A percentile compares a stretch with the other conserved stretches of the same genome.
phyloP scores from a whole-genome alignment of 2,888 invertebrate species.

The Sthenelais limicola region DNA sequence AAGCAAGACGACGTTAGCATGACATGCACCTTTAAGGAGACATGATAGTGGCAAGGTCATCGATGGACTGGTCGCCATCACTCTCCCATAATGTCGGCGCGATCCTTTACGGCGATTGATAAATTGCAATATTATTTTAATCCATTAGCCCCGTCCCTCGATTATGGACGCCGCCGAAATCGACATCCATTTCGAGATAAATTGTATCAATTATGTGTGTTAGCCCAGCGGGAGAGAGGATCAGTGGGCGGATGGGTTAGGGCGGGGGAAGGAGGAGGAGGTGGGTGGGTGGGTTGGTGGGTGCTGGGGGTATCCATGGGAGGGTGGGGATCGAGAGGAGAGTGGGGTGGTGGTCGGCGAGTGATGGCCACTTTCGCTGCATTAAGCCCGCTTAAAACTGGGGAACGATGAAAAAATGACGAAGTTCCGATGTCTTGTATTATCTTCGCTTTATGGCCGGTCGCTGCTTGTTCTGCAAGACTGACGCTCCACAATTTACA shows the following conservation, averaged over 20 bases:
- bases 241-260: too few relatives aligned
- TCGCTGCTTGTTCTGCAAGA: conserved; percentile 1
- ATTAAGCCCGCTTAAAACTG: conserved; percentile 23
- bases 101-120: conserved; percentile 21
- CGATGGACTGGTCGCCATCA: too few relatives aligned
- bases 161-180: conserved; percentile 29
- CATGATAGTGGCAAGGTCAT: too few relatives aligned
- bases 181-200: conserved; percentile 36
- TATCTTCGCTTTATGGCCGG: conserved; percentile 19
- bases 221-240: conserved; percentile 3
- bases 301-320: too few relatives aligned
- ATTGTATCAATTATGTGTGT: conserved; percentile 35
- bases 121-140: conserved; percentile 38
- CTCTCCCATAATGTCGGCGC: too few relatives aligned
- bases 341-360: too few relatives aligned
- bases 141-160: conserved; percentile 34
- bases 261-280: too few relatives aligned
- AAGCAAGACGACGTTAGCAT: too few relatives aligned
- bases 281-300: too few relatives aligned
- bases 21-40: too few relatives aligned
- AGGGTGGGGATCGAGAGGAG: too few relatives aligned
- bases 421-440: conserved; percentile 34
- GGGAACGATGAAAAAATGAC: conserved; percentile 22
- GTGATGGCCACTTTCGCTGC: conserved; percentile 20
- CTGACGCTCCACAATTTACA: neutral